Evolutionary conservation across 2,113 vertebrate species (phyloP), one percentile per base, ranked within the genome.

Genomic region (Notarius lentiginosus): DNA sequence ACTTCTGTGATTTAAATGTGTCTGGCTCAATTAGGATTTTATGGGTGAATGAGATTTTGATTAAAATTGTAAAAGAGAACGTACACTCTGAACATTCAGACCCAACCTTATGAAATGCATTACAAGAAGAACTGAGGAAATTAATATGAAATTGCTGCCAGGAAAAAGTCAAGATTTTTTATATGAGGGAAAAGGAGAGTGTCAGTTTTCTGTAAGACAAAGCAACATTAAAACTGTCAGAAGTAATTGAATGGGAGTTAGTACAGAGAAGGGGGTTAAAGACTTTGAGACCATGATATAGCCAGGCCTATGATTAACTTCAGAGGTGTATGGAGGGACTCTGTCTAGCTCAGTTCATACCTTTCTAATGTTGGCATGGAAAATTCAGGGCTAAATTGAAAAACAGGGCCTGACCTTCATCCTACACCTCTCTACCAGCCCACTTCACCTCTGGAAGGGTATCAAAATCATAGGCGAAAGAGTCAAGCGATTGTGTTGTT

Each of bases 211-310:
- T 68, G 61, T 41, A 75, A 86, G 82, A 82, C 81, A 87, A 84
- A 86, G 80, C 88, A 86, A 90, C 87, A 88, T 91, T 90, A 90
- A 89, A 84, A 90, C 86, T 90, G 89, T 90, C 89, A 91, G 58
- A 72, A 80, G 89, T 89, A 89, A 91, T 90, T 86, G 81, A 63
- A 61, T 85, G 58, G 18, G 77, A 84, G 88, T 84, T 58, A 84
- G 56, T 27, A 75, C 77, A 89, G 79, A 75, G 79, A 56, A 87
- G 72, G 70, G 84, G 83, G 81, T 65, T 86, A 79, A 86, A 83
- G 24, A 55, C 66, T 79, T 66, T 87, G 60, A 84, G 53, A 68
- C 73, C 61, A 81, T 56, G 34, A n/a, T 18, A 30, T 11, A 18
- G 30, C 56, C 53, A 58, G 55, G 56, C 24, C 61, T 65, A 34